Evolutionary conservation across 2,888 invertebrate species (phyloP).

Genomic region (Watsonalla binaria): DNA sequence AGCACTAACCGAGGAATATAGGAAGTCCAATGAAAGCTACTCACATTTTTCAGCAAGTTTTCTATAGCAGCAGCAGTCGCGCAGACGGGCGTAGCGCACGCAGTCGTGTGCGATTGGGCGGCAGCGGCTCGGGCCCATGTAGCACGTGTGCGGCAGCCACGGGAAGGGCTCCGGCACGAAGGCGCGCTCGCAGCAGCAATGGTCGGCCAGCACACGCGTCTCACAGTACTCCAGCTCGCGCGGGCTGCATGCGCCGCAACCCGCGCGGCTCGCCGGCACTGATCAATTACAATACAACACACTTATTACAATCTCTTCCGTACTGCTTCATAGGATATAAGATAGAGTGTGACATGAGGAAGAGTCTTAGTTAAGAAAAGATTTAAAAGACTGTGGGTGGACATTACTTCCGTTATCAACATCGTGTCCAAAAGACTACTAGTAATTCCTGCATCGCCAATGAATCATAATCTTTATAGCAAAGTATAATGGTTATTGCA

Average conservation of each 20-base stretch:
- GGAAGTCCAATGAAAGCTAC: too few species aligned
- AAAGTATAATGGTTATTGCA: too few species aligned
- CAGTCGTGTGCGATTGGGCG: conserved; percentile 80
- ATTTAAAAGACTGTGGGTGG: too few species aligned
- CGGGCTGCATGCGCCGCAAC: conserved; percentile 81
- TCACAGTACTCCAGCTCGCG: conserved; percentile 82
- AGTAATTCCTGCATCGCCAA: too few species aligned
- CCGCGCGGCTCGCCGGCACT: conserved; percentile 50
- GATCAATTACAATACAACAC: conserved; percentile 23
- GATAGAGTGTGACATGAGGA: too few species aligned
- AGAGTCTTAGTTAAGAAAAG: too few species aligned
- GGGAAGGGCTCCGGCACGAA: conserved; percentile 81
- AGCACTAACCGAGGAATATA: too few species aligned
- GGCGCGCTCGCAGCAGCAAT: conserved; percentile 77
- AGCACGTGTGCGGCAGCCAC: conserved; percentile 84
- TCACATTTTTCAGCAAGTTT: conserved; percentile 80
- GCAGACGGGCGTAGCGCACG: conserved; percentile 79
- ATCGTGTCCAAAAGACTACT: too few species aligned
- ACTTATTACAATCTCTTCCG: too few species aligned
- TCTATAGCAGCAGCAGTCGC: conserved; percentile 82
- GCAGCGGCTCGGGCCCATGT: conserved; percentile 80
- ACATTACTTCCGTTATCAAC: too few species aligned
- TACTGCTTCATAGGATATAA: not conserved
- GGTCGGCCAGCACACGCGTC: conserved; percentile 75
- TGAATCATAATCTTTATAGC: too few species aligned